Base-by-base conservation (phyloP, 2,888 invertebrate genomes). In the Drosophila robusta region DNA sequence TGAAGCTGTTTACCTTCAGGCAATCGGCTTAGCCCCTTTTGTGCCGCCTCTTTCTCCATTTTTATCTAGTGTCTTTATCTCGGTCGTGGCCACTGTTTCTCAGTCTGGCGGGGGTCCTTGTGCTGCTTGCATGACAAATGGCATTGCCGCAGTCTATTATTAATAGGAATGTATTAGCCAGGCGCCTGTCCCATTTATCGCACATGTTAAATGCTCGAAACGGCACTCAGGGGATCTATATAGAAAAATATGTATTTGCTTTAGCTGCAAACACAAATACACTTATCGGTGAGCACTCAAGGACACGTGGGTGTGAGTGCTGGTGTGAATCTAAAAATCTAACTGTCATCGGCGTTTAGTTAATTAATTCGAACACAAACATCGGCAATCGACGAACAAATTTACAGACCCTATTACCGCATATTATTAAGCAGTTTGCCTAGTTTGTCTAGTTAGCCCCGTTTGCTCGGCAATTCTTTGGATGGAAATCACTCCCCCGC, bases 131-230 rank as follows among this genome's bases (percentile, higher is more conserved):
- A 82, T 88, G 83, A 84, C 75, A 88, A 86, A 88, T 86, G 89
- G 56, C 72, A 54, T 70, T 80, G 88, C 65, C 86, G 55, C 70
- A 70, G 89, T 75, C 80, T 70, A 84, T 88, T 88, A 84, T 84
- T 88, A 84, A 82, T 80, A 82, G 72, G 80, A 82, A 88, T 86
- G 82, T 83, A 81, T 87, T 78, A 71, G 71, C 67, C 50, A 52
- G 67, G 75, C 75, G 77, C 50, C 75, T 79, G 76, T 71, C 66
- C 83, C 87, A 86, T 88, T 84, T 86, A 88, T 88, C 87, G 88
- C 89, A 80, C 87, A 88, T 84, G 83, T 77, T 77, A 77, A 77
- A 71, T 67, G 77, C 79, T 60, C 47, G 42, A 67, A 86, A 84
- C 70, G 83, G 70, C 83, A 73, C 83, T 84, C 88, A 38, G 38